A percentile compares a stretch with the other conserved stretches of the same genome.
These are phyloP conservation scores for Aphidius colemani DNA, from an alignment of 2,888 invertebrate genomes.

Conservation along the genomic window DNA sequence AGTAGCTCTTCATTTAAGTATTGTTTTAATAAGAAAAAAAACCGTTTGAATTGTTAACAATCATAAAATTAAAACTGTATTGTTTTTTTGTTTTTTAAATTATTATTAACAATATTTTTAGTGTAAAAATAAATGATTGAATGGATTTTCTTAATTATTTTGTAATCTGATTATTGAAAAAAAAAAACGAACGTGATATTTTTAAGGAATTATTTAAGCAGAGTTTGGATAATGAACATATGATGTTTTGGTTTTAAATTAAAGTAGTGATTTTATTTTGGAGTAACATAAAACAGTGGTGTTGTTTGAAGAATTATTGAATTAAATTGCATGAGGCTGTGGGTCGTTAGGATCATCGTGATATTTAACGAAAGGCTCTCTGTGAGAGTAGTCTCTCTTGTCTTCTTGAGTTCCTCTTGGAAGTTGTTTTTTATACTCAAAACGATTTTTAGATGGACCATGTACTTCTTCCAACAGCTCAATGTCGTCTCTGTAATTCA, in stretches of 20 bases:
- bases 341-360: conserved; percentile 77
- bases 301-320: conserved; percentile 22
- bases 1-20: no score
- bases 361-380: conserved; percentile 77
- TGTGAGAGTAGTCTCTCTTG: conserved; percentile 79
- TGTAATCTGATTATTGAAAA: no score
- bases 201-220: no score
- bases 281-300: no score
- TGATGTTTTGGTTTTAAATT: no score
- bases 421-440: conserved; percentile 78
- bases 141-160: conserved; percentile 11
- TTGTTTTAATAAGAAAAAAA: no score
- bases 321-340: conserved; percentile 72
- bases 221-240: no score
- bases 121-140: conserved; percentile 10
- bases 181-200: no score
- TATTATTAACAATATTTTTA: conserved; percentile 5
- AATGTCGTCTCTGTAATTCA: conserved; percentile 68
- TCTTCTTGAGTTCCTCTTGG: conserved; percentile 82
- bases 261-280: no score
- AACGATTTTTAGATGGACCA: conserved; percentile 71
- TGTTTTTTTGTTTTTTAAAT: not conserved
- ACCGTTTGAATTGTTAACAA: not conserved
- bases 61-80: conserved; percentile 16
- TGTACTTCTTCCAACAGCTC: conserved; percentile 70